Evolutionary conservation across 2,797 vertebrate species (phyloP), one percentile per base, ranked within the genome.

Genomic region (Mallotus villosus): DNA sequence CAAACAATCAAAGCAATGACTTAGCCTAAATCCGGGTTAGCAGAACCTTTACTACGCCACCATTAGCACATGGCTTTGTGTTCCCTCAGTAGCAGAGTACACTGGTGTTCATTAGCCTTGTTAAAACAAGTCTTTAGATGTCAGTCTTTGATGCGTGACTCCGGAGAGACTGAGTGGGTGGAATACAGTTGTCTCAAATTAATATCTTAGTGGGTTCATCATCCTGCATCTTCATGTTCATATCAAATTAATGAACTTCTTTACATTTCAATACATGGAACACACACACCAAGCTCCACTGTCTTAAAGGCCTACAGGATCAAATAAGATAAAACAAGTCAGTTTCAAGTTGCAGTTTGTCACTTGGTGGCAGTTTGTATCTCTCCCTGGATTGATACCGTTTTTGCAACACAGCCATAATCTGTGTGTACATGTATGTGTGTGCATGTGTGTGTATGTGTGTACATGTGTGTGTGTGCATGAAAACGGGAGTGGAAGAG

Each of bases 121-220:
- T 32, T 62, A 62, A 62, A 25, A 19, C 60, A 17, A 62, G 60
- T 37, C 29, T 51, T 17, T 51, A 27, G 5, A 14, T 27, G 21
- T 51, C 12, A 3, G 24, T 25, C 46, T 51, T 49, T 51, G 64
- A 51, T 66, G 46, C 53, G 22, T 8, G 12, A 66, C 64, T 66
- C 46, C 11, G 4, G 46, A 46, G 41, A 66, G 64, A 66, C 21
- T 14, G 63, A 66, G 46, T 51, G 64, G 64, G 22, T 51, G 64
- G 64, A 63, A 63, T 66, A 66, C 17, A 9, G 46, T 51, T 25
- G 22, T 25, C 46, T 66, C 5, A 24, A 14, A 22, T 14, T 14
- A 22, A 66, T 25, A 46, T 27, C n/a, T 24, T 25, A 24, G 21
- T 24, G 24, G 41, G 14, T 49, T 49, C 22, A 25, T 14, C 41